phyloP scores from a whole-genome alignment of 2,888 invertebrate genomes.

The Arge pagana region DNA sequence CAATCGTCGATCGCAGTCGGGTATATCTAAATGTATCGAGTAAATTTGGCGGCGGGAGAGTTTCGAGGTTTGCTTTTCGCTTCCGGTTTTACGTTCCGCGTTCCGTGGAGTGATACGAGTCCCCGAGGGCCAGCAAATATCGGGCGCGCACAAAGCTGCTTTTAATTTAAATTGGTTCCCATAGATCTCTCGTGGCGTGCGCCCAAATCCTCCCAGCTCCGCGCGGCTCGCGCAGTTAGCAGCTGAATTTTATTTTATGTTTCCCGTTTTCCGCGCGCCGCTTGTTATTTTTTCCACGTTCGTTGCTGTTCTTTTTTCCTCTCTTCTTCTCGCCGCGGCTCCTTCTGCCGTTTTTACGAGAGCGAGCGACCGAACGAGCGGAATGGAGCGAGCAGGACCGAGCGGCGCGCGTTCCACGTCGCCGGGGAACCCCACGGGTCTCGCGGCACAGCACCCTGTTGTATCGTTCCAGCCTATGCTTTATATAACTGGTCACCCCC shows the following conservation, averaged over 20 bases:
- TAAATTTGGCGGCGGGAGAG: no score
- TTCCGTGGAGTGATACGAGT: constrained; percentile 10
- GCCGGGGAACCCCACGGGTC: constrained; percentile 47
- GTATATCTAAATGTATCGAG: no score
- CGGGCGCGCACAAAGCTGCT: constrained; percentile 34
- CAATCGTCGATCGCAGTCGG: no score
- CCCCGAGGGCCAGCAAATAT: constrained; percentile 17
- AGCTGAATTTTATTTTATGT: constrained; percentile 46
- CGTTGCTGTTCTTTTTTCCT: not conserved
- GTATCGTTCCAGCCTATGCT: constrained; percentile 53
- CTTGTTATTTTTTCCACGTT: not conserved
- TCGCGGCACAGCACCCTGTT: constrained; percentile 49
- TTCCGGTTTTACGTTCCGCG: no score
- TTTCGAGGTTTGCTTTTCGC: not conserved
- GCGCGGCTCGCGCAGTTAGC: constrained; percentile 49
- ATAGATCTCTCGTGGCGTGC: constrained; percentile 34
- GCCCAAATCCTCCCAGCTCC: not conserved
- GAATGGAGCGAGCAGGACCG: not conserved
- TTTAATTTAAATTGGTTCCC: constrained; percentile 46
- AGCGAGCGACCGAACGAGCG: not conserved
- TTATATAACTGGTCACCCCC: constrained; percentile 44
- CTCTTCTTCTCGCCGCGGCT: not conserved
- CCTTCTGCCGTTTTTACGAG: no score
- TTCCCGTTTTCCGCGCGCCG: not conserved
- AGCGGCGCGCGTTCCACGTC: constrained; percentile 46